A percentile compares a stretch with the other conserved stretches of the same genome.
Conservation (phyloP, 1,140 invertebrate genomes). For the Bombus ignitus region DNA sequence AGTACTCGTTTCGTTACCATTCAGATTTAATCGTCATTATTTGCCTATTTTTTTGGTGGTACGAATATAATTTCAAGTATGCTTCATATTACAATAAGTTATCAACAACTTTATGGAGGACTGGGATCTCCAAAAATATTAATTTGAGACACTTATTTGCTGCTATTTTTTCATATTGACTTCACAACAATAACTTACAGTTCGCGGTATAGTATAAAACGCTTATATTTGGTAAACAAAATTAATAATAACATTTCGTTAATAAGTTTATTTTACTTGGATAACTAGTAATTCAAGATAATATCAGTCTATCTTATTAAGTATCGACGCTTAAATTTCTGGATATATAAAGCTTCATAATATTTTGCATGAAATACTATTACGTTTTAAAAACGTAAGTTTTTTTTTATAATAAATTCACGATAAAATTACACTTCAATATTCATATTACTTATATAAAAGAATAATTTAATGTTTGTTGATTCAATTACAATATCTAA, state of each 20-base stretch:
- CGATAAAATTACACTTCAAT: conserved; percentile 1
- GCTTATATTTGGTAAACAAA: neutral
- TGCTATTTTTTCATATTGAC: neutral
- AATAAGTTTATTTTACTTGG: conserved; percentile 16
- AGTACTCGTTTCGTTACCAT: conserved; percentile 1
- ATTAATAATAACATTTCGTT: neutral
- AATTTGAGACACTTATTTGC: conserved; percentile 13
- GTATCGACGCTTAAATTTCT: neutral
- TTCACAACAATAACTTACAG: neutral
- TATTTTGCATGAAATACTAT: conserved; percentile 17
- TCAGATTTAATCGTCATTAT: conserved; percentile 21
- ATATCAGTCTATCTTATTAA: conserved; percentile 1
- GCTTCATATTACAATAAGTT: neutral
- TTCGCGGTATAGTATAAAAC: neutral
- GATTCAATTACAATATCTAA: conserved; percentile 25
- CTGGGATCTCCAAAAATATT: neutral
- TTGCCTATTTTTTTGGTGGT: neutral
- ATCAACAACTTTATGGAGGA: neutral
- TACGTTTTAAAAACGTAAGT: neutral
- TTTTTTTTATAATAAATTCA: conserved; percentile 17
- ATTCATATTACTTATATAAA: conserved; percentile 36
- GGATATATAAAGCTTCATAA: neutral
- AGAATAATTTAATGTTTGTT: conserved; percentile 38
- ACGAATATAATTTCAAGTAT: neutral
- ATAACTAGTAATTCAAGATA: conserved; percentile 4